These are phyloP conservation scores for Trachops cirrhosus DNA, from an alignment of 2,797 vertebrate species.

Conservation along the genomic window DNA sequence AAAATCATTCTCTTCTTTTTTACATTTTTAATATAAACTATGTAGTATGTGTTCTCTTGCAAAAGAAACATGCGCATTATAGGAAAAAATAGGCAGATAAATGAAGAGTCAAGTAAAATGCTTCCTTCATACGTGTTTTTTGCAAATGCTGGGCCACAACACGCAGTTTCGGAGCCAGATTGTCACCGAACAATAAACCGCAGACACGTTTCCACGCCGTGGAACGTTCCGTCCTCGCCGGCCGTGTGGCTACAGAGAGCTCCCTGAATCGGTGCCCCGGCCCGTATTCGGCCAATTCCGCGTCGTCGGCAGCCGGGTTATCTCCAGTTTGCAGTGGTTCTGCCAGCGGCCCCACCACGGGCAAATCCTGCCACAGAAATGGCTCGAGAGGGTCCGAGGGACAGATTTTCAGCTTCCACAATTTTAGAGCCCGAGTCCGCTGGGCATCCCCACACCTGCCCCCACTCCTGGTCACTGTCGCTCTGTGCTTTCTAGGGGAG, in stretches of 20 bases:
- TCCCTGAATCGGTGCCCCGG: not conserved
- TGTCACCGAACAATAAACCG: not conserved
- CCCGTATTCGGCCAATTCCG: not conserved
- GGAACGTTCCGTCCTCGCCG: not conserved
- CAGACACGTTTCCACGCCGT: not conserved
- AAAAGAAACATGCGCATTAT: not conserved
- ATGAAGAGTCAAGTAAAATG: not conserved
- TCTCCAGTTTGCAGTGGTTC: not conserved
- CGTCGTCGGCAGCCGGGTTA: not conserved
- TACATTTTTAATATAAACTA: not conserved
- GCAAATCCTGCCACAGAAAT: not conserved
- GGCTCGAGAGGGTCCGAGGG: not conserved
- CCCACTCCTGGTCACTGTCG: accelerated
- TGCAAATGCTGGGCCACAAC: not conserved
- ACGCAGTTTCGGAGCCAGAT: not conserved
- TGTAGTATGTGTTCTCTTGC: not conserved
- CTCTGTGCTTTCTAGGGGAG: accelerated
- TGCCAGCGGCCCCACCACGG: not conserved
- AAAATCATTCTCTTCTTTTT: not conserved
- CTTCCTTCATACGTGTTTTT: not conserved
- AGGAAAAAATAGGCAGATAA: not conserved
- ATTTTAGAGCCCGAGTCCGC: not conserved
- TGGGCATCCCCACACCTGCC: accelerated
- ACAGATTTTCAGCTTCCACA: not conserved
- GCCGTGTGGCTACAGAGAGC: accelerated